Base-by-base conservation (phyloP, 2,888 invertebrate genomes). In the Dichetophora obliterata region DNA sequence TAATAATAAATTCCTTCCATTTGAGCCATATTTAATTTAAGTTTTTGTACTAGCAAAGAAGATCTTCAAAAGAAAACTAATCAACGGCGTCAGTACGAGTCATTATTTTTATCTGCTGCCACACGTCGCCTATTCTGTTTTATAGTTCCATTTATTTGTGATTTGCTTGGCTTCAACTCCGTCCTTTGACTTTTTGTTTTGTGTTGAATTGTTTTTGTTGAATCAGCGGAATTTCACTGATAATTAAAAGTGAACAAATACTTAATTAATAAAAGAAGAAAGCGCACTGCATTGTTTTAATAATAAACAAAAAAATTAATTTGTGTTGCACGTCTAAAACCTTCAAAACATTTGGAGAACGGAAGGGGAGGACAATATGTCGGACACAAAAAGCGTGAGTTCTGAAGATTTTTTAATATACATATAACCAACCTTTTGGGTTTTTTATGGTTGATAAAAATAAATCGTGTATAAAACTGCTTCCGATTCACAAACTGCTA, bases 361-460 rank as follows among this genome's bases (percentile, higher is more conserved):
- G 14, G 37, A 43, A 34, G 59, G 31, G 59, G 31, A 37, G 48
- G n/a, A 73, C 27, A 50, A 57, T 81, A 87, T 86, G 87, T 86
- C 86, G 80, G 86, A 86, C 81, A 86, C 87, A 76, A 86, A 86
- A 85, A 86, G 86, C 81, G 86, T 86, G 83, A 86, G 86, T 86
- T 76, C 79, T 68, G n/a, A 50, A 52, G 14, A 2, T 9, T 54
- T 43, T 16, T 27, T 14, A 5, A 9, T 63, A 63, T 0, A 48
- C n/a, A n/a, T n/a, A n/a, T n/a, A n/a, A n/a, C n/a, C n/a, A 65
- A 65, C 43, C 43, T 43, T 48, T 50, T 50, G 11, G 14, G 2
- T 68, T 9, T 19, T 68, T 50, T 27, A 24, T 50, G 2, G 2
- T 24, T n/a, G 27, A 5, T 27, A 31, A 19, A 37, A 65, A 65